Base-by-base conservation (phyloP, 2,797 vertebrate genomes). In the Sternotherus odoratus region DNA sequence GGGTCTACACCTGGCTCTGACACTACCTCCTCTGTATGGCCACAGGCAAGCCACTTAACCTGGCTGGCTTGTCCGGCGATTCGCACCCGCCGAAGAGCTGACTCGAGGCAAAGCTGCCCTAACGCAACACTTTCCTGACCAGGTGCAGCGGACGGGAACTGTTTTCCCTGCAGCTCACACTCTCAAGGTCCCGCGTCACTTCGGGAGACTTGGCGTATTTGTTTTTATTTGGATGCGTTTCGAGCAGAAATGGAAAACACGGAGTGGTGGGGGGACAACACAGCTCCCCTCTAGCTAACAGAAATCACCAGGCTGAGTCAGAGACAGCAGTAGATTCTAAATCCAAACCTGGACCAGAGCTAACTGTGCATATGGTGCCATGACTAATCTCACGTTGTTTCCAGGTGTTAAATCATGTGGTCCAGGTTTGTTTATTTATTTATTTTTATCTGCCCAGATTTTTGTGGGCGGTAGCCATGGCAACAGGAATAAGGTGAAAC, bases 261-360 rank as follows among this genome's bases (percentile, higher is more conserved):
- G 85, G 88, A 86, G 39, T 6, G 56, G 53, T 2, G 3, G 56
- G 54, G 33, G 53, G 53, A 83, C 87, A 74, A 78, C 82, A 78
- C 57, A 90, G 74, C 63, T 74, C 79, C 79, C 81, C 8, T 39
- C 83, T 13, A 8, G 82, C 82, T 30, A 26, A 19, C 83, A 86
- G 79, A n/a, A 12, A 75, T 84, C 3, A 46, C 82, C 1, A 17
- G 69, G 87, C 91, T 96, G 96, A 96, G 74, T 95, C 95, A 95
- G 95, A 95, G 92, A 26, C 72, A 75, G 43, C 43, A 48, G 43
- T 13, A 26, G 12, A 15, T 48, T 48, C 43, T 75, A 48, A 75
- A 75, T 75, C 72, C 26, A 75, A 7, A 28, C 92, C 72, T 91
- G 95, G 95, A 88, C 87, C 80, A 48, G 91, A 84, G 91, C 91